A percentile compares a stretch with the other conserved stretches of the same genome.
These are phyloP conservation scores for Eupeodes latifasciatus DNA, from an alignment of 2,888 invertebrate genomes.

Conservation along the genomic window DNA sequence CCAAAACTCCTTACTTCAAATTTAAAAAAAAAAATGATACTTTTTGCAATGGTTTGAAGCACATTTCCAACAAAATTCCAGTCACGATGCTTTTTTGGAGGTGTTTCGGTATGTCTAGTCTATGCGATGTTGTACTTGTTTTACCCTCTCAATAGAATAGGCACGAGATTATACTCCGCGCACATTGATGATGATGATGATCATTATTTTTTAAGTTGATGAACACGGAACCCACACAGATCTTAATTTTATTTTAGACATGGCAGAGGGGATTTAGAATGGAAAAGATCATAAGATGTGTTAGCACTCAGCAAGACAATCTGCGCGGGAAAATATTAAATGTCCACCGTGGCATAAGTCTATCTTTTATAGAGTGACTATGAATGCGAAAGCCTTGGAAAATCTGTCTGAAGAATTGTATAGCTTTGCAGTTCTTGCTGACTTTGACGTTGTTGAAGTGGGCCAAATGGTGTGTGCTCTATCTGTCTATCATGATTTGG, in stretches of 20 bases:
- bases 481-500: conserved; percentile 45
- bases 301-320: conserved; percentile 67
- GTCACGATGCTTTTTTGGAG: conserved; percentile 66
- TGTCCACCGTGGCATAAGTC: conserved; percentile 47
- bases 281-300: conserved; percentile 62
- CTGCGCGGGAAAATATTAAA: conserved; percentile 66
- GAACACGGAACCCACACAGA: conserved; percentile 47
- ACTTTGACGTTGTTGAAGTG: conserved; percentile 46
- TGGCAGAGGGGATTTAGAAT: conserved; percentile 40
- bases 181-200: conserved; percentile 30
- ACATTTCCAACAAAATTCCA: conserved; percentile 60
- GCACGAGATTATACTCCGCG: conserved; percentile 33
- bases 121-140: conserved; percentile 7
- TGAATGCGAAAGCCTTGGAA: conserved; percentile 37
- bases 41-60: conserved; percentile 17
- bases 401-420: conserved; percentile 1
- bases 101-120: conserved; percentile 64
- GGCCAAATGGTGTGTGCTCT: conserved; percentile 50
- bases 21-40: conserved; percentile 8
- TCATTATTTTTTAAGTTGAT: conserved; percentile 33
- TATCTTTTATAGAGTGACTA: conserved; percentile 11
- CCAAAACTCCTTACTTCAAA: conserved; percentile 49
- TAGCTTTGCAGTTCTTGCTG: conserved; percentile 9
- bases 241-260: conserved; percentile 32
- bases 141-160: conserved; percentile 51